Evolutionary conservation across 2,888 invertebrate genomes (phyloP), one percentile per base, ranked within the genome.

Genomic region (Hyalella azteca): DNA sequence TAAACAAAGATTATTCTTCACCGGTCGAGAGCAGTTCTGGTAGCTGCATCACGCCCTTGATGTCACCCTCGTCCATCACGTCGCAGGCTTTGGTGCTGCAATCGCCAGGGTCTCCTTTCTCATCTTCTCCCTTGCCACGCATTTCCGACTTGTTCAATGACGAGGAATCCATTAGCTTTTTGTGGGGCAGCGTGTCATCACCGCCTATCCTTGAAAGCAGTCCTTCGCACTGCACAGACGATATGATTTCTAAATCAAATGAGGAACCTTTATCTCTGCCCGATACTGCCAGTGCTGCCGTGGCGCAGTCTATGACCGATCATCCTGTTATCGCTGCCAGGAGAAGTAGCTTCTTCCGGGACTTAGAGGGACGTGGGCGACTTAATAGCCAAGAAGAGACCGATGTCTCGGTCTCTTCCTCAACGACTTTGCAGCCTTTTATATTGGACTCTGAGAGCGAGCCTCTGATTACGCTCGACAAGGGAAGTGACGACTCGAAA

Each of bases 61-160:
- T 75, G 19, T 81, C 81, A 2, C 82, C 82, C 9, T 78, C 78
- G 36, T 82, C 82, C 60, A 79, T 82, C 66, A 82, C 82, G 5
- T 82, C 82, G 13, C 82, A 80, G 76, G 79, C 78, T 36, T 73
- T 82, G 22, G 82, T 80, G 15, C 59, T 82, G 32, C 77, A 80
- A n/a, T 82, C 82, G 0, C 82, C 82, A 15, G 73, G 80, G 41
- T 82, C 82, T 0, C 78, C 82, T 22, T 82, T 79, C 78, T 80
- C 80, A 2, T 76, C 80, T 0, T 78, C 81, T 19, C 82, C 82
- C 19, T 82, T 45, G 2, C 73, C 73, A 7, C 22, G 60, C 13
- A 3, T 60, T 3, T 36, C 60, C 36, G 60, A 19, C 36, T 19
- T 29, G 7, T 32, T 36, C 36, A 11, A 29, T 22, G 26, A 59